These are phyloP conservation scores for Chaetops frenatus DNA, from an alignment of 2,113 vertebrate species.

Conservation along the genomic window DNA sequence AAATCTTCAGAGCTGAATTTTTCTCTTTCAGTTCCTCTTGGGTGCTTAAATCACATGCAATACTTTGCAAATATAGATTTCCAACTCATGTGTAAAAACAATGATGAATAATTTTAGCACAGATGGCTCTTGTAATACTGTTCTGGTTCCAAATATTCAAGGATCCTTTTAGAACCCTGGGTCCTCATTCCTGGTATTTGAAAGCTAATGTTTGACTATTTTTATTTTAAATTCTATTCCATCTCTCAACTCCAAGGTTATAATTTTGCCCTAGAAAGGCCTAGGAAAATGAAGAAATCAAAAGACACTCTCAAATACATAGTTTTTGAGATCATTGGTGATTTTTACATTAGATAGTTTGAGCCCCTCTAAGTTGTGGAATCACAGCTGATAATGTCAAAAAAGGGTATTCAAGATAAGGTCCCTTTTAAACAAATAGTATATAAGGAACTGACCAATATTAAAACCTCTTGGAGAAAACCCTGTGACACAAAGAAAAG, in stretches of 20 bases:
- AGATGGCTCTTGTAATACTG: background rate
- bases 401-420: background rate
- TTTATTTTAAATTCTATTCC: background rate
- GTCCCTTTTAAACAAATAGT: background rate
- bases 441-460: background rate
- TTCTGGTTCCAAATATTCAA: background rate
- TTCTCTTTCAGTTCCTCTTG: background rate
- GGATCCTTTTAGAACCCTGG: background rate
- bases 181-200: background rate
- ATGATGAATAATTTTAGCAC: background rate
- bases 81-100: background rate
- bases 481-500: background rate
- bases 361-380: background rate
- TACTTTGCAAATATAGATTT: background rate
- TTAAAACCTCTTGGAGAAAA: background rate
- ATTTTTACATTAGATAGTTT: background rate
- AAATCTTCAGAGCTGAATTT: background rate
- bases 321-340: background rate
- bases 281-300: background rate
- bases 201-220: background rate
- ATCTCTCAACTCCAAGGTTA: background rate
- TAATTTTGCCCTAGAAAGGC: background rate
- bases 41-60: background rate
- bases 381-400: background rate
- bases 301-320: background rate